Conservation (phyloP, 2,888 invertebrate species). For the Mythimna pallens region DNA sequence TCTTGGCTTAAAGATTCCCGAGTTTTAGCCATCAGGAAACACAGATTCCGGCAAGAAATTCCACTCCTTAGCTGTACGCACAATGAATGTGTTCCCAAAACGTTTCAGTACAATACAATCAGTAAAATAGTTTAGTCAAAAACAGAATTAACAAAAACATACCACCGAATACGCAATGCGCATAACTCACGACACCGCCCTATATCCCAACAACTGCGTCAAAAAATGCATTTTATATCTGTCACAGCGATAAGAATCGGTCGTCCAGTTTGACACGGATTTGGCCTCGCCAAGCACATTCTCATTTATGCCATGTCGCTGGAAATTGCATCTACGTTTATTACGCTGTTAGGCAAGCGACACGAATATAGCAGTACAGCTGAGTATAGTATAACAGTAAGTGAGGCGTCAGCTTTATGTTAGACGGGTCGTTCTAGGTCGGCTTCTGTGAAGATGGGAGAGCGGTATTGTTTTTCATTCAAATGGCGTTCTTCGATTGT, state of each 20-base stretch:
- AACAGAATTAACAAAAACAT: not conserved
- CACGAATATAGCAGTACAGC: conserved; percentile 8
- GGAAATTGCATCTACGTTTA: conserved; percentile 59
- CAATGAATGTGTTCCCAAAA: too few relatives aligned
- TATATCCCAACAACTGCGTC: conserved; percentile 28
- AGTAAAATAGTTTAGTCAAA: not conserved
- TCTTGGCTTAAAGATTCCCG: too few relatives aligned
- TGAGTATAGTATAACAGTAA: not conserved
- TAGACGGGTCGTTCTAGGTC: conserved; percentile 23
- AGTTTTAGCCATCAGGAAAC: too few relatives aligned
- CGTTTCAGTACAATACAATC: too few relatives aligned
- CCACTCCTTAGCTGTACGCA: too few relatives aligned
- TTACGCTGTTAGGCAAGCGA: conserved; percentile 48
- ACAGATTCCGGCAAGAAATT: too few relatives aligned
- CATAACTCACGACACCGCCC: conserved; percentile 3
- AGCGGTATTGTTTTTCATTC: conserved; percentile 11
- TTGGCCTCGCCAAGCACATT: conserved; percentile 38
- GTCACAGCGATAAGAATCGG: conserved; percentile 49
- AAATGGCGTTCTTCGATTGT: not conserved
- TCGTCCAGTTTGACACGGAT: conserved; percentile 45
- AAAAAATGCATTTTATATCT: conserved; percentile 48
- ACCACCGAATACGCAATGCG: conserved; percentile 28
- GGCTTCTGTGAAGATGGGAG: not conserved
- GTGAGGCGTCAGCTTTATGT: conserved; percentile 27
- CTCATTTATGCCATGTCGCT: conserved; percentile 50